Evolutionary conservation across 92 coral and sea anemone genomes (phyloP).

Genomic region (Bergia sp.): DNA sequence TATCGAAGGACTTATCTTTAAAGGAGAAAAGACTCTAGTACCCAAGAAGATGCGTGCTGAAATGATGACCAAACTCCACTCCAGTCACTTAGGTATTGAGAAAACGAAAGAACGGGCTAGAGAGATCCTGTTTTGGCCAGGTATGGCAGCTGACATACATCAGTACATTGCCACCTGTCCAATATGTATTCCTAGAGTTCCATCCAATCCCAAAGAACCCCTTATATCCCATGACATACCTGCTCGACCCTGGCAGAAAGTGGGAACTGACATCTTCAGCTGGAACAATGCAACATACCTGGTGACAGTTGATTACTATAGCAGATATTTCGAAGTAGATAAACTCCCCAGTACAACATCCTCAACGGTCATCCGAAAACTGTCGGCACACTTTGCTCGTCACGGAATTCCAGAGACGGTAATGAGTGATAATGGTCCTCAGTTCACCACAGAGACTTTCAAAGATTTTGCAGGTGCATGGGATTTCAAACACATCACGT

Average conservation of each 20-base stretch:
- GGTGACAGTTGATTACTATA: background rate
- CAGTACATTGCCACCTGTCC: slow-evolving; percentile 9
- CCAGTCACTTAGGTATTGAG: slow-evolving; percentile 35
- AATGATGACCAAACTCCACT: slow-evolving; percentile 14
- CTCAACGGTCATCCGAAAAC: background rate
- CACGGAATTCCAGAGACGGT: background rate
- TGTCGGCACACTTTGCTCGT: background rate
- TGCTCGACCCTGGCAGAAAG: background rate
- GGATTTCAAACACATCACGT: background rate
- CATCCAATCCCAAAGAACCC: slow-evolving; percentile 17
- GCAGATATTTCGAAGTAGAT: background rate
- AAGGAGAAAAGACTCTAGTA: slow-evolving; percentile 31
- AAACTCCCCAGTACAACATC: background rate
- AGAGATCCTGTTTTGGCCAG: slow-evolving; percentile 33
- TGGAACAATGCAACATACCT: background rate
- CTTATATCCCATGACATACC: slow-evolving; percentile 26
- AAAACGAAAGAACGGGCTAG: slow-evolving; percentile 28
- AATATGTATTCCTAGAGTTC: background rate
- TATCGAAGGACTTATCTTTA: slow-evolving; percentile 21
- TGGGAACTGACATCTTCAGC: background rate
- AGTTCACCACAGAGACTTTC: background rate
- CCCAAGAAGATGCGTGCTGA: slow-evolving; percentile 42
- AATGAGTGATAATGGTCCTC: background rate
- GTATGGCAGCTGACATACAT: slow-evolving; percentile 12
- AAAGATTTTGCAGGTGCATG: background rate